Evolutionary conservation across 2,113 vertebrate genomes (phyloP).

Genomic region (Odocoileus virginianus): DNA sequence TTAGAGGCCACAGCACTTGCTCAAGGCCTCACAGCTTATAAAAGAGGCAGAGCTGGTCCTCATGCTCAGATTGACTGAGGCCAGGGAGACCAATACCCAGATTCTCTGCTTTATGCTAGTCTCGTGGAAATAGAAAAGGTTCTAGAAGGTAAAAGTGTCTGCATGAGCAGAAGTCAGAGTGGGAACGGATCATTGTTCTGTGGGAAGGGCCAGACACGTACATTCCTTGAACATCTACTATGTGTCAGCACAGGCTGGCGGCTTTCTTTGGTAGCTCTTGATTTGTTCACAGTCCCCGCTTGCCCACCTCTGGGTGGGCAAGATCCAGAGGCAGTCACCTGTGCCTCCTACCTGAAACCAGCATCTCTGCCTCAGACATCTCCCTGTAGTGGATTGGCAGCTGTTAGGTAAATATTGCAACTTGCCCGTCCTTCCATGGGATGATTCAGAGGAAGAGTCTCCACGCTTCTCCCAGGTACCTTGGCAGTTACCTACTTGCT

Average conservation of each 20-base stretch:
- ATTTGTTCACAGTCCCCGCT: background rate
- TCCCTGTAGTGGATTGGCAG: background rate
- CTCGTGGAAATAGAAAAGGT: background rate
- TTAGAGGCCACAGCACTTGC: background rate
- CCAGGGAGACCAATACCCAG: background rate
- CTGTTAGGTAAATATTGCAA: background rate
- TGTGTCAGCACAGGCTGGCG: background rate
- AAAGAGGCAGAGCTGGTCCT: background rate
- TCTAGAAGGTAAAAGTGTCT: background rate
- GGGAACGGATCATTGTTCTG: background rate
- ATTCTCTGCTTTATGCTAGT: too few species aligned
- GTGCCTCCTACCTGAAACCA: background rate
- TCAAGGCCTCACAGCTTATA: background rate
- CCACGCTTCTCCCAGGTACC: background rate
- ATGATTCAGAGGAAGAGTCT: background rate
- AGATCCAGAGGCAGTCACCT: background rate
- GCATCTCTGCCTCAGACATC: background rate
- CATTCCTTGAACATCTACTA: background rate
- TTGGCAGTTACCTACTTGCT: background rate
- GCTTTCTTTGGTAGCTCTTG: background rate
- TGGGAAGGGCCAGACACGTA: background rate
- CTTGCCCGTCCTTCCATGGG: fast-evolving
- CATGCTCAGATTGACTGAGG: background rate
- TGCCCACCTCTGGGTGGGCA: background rate
- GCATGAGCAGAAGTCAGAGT: background rate